Conservation (phyloP, 2,888 invertebrate species). For the Eilema sororculum region DNA sequence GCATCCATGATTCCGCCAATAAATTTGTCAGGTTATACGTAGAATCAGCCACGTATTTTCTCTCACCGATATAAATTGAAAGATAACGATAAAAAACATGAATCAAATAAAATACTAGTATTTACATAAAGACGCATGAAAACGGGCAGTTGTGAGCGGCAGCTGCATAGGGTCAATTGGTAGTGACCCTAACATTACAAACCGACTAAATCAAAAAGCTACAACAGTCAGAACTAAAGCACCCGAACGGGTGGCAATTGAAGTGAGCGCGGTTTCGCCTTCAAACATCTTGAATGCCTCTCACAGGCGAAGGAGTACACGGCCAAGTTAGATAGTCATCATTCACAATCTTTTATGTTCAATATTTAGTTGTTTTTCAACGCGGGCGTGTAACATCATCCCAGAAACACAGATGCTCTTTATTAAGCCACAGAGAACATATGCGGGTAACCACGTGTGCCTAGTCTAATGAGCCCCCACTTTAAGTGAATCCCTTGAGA, state of each 20-base stretch:
- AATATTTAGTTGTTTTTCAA: slow-evolving; percentile 38
- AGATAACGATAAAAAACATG: slow-evolving; percentile 28
- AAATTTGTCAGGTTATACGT: background rate
- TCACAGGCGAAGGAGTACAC: slow-evolving; percentile 49
- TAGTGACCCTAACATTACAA: slow-evolving; percentile 77
- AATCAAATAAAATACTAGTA: slow-evolving; percentile 51
- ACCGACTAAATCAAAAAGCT: slow-evolving; percentile 61
- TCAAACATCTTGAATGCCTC: slow-evolving; percentile 63
- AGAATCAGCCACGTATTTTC: background rate
- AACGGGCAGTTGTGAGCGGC: slow-evolving; percentile 69
- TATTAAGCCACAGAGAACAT: slow-evolving; percentile 63
- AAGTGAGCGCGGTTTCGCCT: slow-evolving; percentile 54
- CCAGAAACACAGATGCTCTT: slow-evolving; percentile 68
- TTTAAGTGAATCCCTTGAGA: slow-evolving; percentile 58
- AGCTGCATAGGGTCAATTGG: slow-evolving; percentile 82
- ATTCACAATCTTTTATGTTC: slow-evolving; percentile 38
- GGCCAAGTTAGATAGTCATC: slow-evolving; percentile 55
- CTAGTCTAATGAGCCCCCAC: slow-evolving; percentile 59
- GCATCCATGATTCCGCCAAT: slow-evolving; percentile 14
- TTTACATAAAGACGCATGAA: slow-evolving; percentile 69
- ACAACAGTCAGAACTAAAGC: slow-evolving; percentile 31
- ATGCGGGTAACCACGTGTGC: slow-evolving; percentile 82
- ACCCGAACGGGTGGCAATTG: slow-evolving; percentile 43
- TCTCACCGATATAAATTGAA: slow-evolving; percentile 18
- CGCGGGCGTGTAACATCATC: slow-evolving; percentile 42